These are phyloP conservation scores for Helobdella robusta DNA, from an alignment of 2,888 invertebrate species.

Conservation along the genomic window DNA sequence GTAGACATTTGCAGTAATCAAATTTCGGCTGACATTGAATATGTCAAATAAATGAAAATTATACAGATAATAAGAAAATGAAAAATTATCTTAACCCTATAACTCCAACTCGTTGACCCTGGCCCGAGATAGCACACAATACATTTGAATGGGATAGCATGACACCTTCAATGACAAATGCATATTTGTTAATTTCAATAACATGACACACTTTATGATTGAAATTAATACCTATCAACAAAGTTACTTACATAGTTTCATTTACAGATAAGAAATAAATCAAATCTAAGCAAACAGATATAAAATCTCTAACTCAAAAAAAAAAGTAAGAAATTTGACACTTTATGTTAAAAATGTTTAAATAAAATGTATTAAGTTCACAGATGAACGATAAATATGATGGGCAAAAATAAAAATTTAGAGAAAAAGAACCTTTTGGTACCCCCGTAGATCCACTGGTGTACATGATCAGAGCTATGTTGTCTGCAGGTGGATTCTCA, in stretches of 20 bases:
- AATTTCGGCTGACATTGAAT: too few species aligned
- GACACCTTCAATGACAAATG: conserved; percentile 57
- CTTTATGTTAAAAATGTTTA: too few species aligned
- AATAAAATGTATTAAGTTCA: too few species aligned
- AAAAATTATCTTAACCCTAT: too few species aligned
- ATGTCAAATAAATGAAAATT: too few species aligned
- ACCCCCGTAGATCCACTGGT: conserved; percentile 93
- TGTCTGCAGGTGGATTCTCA: conserved; percentile 59
- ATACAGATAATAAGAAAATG: too few species aligned
- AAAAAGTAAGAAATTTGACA: background rate
- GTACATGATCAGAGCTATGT: conserved; percentile 95
- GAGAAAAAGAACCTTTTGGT: conserved; percentile 70
- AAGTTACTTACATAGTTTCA: background rate
- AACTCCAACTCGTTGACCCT: conserved; percentile 45
- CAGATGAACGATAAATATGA: too few species aligned
- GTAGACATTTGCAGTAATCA: too few species aligned
- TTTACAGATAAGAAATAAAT: too few species aligned
- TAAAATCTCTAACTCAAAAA: too few species aligned
- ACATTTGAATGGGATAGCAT: conserved; percentile 51
- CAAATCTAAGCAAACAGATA: too few species aligned
- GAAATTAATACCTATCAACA: background rate
- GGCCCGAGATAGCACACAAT: conserved; percentile 50
- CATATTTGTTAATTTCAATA: background rate
- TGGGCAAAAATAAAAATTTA: conserved; percentile 43
- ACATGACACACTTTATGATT: background rate